Conservation (phyloP, 2,888 invertebrate species). For the Eristalinus aeneus region DNA sequence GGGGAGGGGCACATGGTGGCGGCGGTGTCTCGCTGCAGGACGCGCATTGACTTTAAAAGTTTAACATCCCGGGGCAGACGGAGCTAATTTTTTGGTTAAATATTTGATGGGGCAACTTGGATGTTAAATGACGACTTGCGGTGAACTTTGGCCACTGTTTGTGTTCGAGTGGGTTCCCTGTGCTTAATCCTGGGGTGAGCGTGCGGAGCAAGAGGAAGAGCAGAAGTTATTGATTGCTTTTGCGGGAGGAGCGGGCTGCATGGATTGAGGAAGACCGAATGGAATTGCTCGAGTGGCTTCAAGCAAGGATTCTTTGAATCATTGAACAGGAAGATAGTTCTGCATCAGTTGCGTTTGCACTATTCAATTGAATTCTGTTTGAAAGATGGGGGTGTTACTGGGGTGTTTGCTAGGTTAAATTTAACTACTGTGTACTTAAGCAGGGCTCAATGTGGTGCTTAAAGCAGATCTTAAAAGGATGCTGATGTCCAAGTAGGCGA, state of each 20-base stretch:
- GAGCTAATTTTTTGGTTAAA: conserved; percentile 20
- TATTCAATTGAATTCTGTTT: not conserved
- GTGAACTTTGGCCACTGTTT: not conserved
- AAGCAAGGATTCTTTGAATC: not conserved
- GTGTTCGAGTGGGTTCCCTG: not conserved
- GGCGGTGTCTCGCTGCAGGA: not conserved
- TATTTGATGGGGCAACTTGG: conserved; percentile 3
- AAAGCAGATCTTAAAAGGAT: too few species aligned
- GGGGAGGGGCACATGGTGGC: not conserved
- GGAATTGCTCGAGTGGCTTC: not conserved
- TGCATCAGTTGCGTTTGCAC: not conserved
- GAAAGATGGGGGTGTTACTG: not conserved
- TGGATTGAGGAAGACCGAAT: not conserved
- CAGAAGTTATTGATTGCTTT: not conserved
- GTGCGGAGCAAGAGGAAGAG: not conserved
- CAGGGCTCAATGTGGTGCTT: too few species aligned
- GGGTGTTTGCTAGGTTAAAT: too few species aligned
- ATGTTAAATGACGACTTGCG: conserved; percentile 1
- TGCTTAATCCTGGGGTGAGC: not conserved
- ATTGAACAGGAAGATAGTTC: not conserved
- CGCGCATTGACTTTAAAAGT: not conserved
- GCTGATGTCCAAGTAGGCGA: too few species aligned
- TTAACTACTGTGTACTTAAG: too few species aligned
- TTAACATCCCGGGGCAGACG: not conserved
- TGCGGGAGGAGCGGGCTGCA: not conserved